phyloP scores from a whole-genome alignment of 2,113 vertebrate species.

The Trinectes maculatus region DNA sequence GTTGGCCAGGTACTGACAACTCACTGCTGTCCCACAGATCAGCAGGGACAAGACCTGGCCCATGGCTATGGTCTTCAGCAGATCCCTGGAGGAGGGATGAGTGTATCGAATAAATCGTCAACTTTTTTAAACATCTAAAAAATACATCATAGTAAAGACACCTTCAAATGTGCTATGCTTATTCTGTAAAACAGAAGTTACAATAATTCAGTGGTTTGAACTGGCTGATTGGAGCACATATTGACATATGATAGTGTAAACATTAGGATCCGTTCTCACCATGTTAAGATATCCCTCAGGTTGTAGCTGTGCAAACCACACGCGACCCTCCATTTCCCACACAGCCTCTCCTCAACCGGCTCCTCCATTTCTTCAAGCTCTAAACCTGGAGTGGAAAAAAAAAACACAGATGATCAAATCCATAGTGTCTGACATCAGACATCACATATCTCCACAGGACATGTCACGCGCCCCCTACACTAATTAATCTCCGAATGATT shows the following conservation, averaged over 20 bases:
- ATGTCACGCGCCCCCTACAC: too few species aligned
- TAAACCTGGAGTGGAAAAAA: conserved; percentile 29
- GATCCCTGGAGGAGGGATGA: conserved; percentile 85
- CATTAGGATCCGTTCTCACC: conserved; percentile 59
- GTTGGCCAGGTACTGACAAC: conserved; percentile 88
- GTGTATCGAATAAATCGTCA: too few species aligned
- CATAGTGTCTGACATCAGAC: background rate
- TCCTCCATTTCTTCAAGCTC: conserved; percentile 64
- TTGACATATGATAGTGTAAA: background rate
- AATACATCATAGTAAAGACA: too few species aligned
- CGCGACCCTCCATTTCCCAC: conserved; percentile 44
- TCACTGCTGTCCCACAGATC: conserved; percentile 95
- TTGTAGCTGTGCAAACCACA: conserved; percentile 53
- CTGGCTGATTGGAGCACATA: too few species aligned
- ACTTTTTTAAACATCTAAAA: too few species aligned
- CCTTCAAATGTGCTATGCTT: too few species aligned
- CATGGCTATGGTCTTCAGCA: conserved; percentile 89
- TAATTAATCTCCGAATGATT: too few species aligned
- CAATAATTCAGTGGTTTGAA: too few species aligned
- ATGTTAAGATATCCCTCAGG: conserved; percentile 74
- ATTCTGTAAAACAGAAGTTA: too few species aligned
- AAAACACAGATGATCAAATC: background rate
- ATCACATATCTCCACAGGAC: background rate
- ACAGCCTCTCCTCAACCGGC: conserved; percentile 16
- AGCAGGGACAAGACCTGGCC: conserved; percentile 92